Evolutionary conservation across 2,113 vertebrate species (phyloP), one percentile per base, ranked within the genome.

Genomic region (Gallinago jamesoni): DNA sequence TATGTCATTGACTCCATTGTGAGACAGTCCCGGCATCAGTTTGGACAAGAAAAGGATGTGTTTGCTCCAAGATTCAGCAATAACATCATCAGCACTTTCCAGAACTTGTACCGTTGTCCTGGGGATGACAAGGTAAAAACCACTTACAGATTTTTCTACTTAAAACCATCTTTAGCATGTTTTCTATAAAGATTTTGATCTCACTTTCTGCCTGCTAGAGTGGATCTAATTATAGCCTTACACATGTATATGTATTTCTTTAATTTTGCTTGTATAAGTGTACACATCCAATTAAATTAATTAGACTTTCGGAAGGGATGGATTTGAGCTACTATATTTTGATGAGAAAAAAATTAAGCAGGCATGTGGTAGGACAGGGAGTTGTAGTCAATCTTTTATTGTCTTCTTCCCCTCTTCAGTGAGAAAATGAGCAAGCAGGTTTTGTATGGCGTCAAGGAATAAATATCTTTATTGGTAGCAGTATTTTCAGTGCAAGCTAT

Each of bases 1-100:
- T 99, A 99, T 86, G 99, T 99, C 87, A 99, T 99, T 96, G 99
- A 99, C 97, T 99, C 99, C 25, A 99, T 99, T 79, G 99, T 99
- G 89, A 98, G 99, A 82, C 99, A 99, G 96, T 99, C 99, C 14
- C 98, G 99, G 37, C 99, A 99, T 97, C 99, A 99, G 96, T 99
- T 99, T 98, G 99, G 99, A 73, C 99, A 99, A 93, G 99, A 99
- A 94, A 99, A 99, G 95, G 99, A 99, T 92, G 99, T 99, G 20
- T 99, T 99, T 97, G 99, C 99, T 2, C 99, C 99, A 24, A 99
- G 99, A 89, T 99, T 99, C 98, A 99, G 99, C 98, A 99, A 99
- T 98, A 99, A 99, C 97, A 99, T 99, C 96, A 99, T 99, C 89
- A 96, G 96, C 74, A 99, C 99, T 95, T 99, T 99, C 96, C 99